Base-by-base conservation (phyloP, 2,113 vertebrate species). In the Syngnathoides biaculeatus region DNA sequence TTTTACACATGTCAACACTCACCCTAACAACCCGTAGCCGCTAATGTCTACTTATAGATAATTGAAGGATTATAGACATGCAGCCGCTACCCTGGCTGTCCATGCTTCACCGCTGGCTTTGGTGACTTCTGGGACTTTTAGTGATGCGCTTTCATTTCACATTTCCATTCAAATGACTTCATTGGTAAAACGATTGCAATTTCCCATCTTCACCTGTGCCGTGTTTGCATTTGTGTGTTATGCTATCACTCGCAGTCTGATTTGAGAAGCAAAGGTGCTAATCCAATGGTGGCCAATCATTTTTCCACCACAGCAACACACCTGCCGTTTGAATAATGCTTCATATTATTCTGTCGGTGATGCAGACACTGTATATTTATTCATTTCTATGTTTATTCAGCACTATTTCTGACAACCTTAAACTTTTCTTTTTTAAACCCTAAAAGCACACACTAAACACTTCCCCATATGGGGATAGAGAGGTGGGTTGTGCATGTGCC, bases 151-250 rank as follows among this genome's bases (percentile, higher is more conserved):
- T 83, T 73, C 74, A 80, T 75, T 79, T 83, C 71, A 26, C 72
- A 89, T 87, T 86, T 87, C 80, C 82, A 89, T 90, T 89, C 81
- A 89, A 87, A 91, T 87, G 69, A 79, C 77, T 85, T 86, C 76
- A 82, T 65, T 69, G 63, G 42, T 82, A 79, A 86, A 89, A 86
- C 77, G 80, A 81, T 77, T 67, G 77, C 80, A 88, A 88, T 88
- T 86, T 85, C 76, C 65, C 69, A 67, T 71, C 82, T 85, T 86
- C 80, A 84, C 78, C 77, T 64, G 58, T 78, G 69, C 80, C 24
- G 1, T 64, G 72, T 66, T 50, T 56, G 64, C 0, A 39, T 58
- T 22, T 71, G 53, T 40, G 63, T 60, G 65, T 56, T 65, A 60
- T 39, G 53, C 40, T 35, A 14, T 14, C 40, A 40, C n/a, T 66